These are phyloP conservation scores for Selenia dentaria DNA, from an alignment of 2,888 invertebrate species.

Conservation along the genomic window DNA sequence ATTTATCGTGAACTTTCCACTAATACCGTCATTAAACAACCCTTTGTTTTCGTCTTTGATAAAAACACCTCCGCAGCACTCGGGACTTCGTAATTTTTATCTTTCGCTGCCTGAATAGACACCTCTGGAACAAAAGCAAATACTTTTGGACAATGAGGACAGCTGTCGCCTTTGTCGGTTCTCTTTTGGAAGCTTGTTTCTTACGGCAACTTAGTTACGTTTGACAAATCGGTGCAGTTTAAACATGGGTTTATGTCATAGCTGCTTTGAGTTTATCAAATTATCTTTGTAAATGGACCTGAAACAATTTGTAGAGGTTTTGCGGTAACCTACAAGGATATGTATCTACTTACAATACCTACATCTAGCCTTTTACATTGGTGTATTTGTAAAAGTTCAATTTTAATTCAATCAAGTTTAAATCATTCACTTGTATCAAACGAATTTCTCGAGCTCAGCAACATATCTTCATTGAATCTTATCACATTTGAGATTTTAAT, in stretches of 20 bases:
- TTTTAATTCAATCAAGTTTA: no score
- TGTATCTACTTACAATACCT: no score
- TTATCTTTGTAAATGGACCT: no score
- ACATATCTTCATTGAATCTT: no score
- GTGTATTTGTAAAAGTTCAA: no score
- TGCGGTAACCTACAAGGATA: no score
- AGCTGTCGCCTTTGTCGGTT: conserved; percentile 47
- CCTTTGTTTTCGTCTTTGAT: conserved; percentile 80
- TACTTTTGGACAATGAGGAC: conserved; percentile 59
- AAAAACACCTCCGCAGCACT: conserved; percentile 73
- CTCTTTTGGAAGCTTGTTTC: conserved; percentile 38
- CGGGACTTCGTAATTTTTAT: conserved; percentile 76
- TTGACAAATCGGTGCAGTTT: conserved; percentile 34
- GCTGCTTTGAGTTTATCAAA: no score
- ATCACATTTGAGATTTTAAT: no score
- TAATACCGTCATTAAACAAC: conserved; percentile 82
- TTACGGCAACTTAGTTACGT: conserved; percentile 35
- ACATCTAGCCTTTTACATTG: no score
- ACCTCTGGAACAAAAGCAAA: conserved; percentile 63
- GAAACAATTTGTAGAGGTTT: no score
- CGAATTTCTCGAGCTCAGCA: no score
- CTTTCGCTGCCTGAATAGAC: conserved; percentile 67
- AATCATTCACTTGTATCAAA: no score
- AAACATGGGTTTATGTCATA: neutral
- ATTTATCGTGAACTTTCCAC: conserved; percentile 82